Evolutionary conservation across 2,888 invertebrate genomes (phyloP).

Genomic region (Thumatha senex): DNA sequence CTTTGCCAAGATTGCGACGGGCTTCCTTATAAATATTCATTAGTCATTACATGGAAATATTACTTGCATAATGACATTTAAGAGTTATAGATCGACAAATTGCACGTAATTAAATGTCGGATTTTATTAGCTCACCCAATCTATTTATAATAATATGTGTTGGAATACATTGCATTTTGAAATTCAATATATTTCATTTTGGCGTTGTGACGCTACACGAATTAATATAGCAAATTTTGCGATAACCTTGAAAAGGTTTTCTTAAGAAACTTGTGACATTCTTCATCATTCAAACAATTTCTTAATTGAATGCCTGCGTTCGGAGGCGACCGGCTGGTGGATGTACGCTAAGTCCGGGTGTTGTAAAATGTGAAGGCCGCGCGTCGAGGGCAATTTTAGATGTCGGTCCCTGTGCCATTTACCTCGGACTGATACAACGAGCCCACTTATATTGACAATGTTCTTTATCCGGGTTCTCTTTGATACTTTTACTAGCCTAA

Average conservation of each 20-base stretch:
- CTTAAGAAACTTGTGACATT: slow-evolving; percentile 15
- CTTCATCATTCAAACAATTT: slow-evolving; percentile 42
- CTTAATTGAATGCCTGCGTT: slow-evolving; percentile 49
- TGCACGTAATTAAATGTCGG: no score
- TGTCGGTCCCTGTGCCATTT: slow-evolving; percentile 78
- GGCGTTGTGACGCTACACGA: no score
- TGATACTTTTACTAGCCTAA: slow-evolving; percentile 9
- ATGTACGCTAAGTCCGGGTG: slow-evolving; percentile 80
- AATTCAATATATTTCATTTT: not conserved
- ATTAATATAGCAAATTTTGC: not conserved
- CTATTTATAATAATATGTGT: no score
- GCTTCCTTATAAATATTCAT: no score
- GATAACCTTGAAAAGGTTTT: not conserved
- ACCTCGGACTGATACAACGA: slow-evolving; percentile 41
- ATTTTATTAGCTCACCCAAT: no score
- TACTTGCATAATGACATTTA: no score
- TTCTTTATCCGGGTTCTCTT: slow-evolving; percentile 28
- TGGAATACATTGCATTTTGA: not conserved
- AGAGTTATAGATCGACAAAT: no score
- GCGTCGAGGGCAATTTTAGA: slow-evolving; percentile 68
- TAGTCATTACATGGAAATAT: no score
- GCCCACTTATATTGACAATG: slow-evolving; percentile 11
- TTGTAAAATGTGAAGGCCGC: slow-evolving; percentile 80
- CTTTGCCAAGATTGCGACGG: no score
- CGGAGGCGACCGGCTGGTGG: slow-evolving; percentile 68